Base-by-base conservation (phyloP, 2,113 vertebrate species). In the Sinocyclocheilus anshuiensis region DNA sequence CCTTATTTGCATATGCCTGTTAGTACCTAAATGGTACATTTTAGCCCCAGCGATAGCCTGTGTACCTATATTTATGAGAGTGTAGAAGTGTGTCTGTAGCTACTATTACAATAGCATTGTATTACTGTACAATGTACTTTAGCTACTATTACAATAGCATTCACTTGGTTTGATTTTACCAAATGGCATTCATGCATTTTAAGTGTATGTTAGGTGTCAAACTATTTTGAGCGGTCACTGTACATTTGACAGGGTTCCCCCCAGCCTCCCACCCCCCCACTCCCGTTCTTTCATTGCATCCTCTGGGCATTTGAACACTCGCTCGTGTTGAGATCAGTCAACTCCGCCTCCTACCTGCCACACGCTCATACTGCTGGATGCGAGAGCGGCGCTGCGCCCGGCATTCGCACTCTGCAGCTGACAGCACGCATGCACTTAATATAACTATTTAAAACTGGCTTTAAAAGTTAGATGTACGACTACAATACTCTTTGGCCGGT, bases 321-420 rank as follows among this genome's bases (percentile, higher is more conserved):
- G 16, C 81, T 71, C 69, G 24, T 82, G 45, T 82, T 53, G 63
- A 71, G 67, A 57, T 45, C 33, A 75, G 22, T 42, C 33, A 72
- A 81, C 84, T 74, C 77, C 84, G 65, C 77, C 84, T 86, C 61
- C 77, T 63, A 36, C 50, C 77, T 72, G 50, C 77, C 53, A 57
- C 48, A 42, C 77, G 29, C 55, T 33, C 53, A 11, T 74, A 77
- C 10, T 50, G 79, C 61, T 48, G 39, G 24, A 67, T 48, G 8
- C 2, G 20, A 33, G 10, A 79, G 33, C 50, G 4, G 26, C 50
- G 55, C 77, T 33, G 42, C 45, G 4, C 61, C 18, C 61, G 26
- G 36, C 55, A 63, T 65, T 65, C 79, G 16, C 59, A 8, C 39
- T 65, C n/a, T 29, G 18, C 39, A 20, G 24, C 59, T 65, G 36